phyloP scores from a whole-genome alignment of 2,888 invertebrate species.

The Operophtera brumata region DNA sequence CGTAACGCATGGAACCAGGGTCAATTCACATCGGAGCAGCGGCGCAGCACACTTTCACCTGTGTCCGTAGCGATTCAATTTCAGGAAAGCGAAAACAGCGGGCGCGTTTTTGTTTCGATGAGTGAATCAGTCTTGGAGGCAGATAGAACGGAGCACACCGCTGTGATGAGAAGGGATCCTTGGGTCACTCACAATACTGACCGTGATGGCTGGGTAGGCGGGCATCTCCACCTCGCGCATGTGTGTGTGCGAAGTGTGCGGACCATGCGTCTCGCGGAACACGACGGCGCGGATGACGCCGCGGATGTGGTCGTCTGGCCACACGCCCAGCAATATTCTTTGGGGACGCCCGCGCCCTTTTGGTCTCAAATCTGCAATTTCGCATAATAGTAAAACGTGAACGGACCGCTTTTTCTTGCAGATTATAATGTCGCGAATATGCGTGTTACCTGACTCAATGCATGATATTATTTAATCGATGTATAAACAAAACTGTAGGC shows the following conservation, averaged over 20 bases:
- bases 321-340: slow-evolving; percentile 93
- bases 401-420: slow-evolving; percentile 26
- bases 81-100: background rate
- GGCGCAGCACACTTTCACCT: background rate
- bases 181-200: slow-evolving; percentile 56
- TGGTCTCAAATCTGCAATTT: slow-evolving; percentile 89
- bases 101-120: background rate
- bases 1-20: background rate
- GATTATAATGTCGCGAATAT: background rate
- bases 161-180: slow-evolving; percentile 7
- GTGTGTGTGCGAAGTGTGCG: slow-evolving; percentile 85
- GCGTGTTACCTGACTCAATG: slow-evolving; percentile 2
- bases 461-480: slow-evolving; percentile 1
- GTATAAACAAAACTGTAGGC: background rate
- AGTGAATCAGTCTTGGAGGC: background rate
- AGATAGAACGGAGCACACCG: background rate
- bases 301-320: slow-evolving; percentile 97
- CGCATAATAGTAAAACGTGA: slow-evolving; percentile 76
- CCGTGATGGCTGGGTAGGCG: slow-evolving; percentile 71
- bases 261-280: slow-evolving; percentile 89
- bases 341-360: slow-evolving; percentile 95
- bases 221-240: slow-evolving; percentile 86
- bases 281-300: slow-evolving; percentile 95
- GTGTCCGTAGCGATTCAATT: background rate
- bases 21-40: background rate